Evolutionary conservation across 2,113 vertebrate genomes (phyloP).

Genomic region (Isurus oxyrinchus): DNA sequence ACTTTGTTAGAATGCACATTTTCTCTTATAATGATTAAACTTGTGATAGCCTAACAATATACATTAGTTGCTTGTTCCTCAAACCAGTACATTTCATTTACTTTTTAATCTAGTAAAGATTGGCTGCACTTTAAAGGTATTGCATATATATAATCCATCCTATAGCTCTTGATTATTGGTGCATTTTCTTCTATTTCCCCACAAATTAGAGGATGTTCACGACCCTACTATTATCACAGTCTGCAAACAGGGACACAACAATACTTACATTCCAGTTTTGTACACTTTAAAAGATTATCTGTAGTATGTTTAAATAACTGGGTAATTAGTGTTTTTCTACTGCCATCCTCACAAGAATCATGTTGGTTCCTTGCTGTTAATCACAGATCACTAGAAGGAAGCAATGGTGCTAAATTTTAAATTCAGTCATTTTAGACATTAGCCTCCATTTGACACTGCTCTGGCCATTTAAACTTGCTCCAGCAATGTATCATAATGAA

Average conservation of each 20-base stretch:
- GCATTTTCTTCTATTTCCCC: slow-evolving; percentile 6
- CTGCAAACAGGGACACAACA: slow-evolving; percentile 15
- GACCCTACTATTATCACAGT: slow-evolving; percentile 18
- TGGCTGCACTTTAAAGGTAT: neutral
- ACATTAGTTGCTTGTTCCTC: neutral
- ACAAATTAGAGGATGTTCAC: neutral
- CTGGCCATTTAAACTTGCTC: slow-evolving; percentile 41
- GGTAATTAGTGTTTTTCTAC: slow-evolving; percentile 41
- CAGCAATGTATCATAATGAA: slow-evolving; percentile 44
- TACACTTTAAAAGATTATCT: slow-evolving; percentile 29
- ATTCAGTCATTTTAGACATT: slow-evolving; percentile 39
- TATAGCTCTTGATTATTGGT: neutral
- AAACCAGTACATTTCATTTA: neutral
- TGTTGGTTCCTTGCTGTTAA: slow-evolving; percentile 39
- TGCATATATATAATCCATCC: neutral
- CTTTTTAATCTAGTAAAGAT: neutral
- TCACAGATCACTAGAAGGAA: slow-evolving; percentile 41
- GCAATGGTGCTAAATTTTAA: slow-evolving; percentile 42
- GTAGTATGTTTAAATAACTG: slow-evolving; percentile 38
- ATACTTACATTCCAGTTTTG: slow-evolving; percentile 15
- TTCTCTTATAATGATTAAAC: neutral
- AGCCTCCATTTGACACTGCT: slow-evolving; percentile 35
- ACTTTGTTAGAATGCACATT: neutral
- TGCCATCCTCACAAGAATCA: slow-evolving; percentile 37
- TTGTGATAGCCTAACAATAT: neutral